Percentiles rank a stretch among this genome's conserved stretches.
Conservation (phyloP, 2,888 invertebrate species). For the Iselma pallidipennis region DNA sequence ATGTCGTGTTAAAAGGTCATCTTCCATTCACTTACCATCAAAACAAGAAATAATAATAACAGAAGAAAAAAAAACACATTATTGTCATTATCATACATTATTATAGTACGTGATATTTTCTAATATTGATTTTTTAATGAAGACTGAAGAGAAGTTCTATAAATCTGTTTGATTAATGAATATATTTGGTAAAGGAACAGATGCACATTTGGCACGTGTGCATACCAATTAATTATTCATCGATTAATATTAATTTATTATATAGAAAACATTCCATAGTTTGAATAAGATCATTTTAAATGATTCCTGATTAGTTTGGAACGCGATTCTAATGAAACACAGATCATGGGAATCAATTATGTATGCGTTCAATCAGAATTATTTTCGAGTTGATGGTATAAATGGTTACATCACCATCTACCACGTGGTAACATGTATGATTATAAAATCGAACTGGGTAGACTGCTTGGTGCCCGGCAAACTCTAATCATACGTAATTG, state of each 20-base stretch:
- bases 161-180: no score
- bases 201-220: neutral
- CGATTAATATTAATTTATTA: constrained; percentile 7
- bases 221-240: neutral
- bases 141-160: no score
- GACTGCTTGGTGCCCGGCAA: neutral
- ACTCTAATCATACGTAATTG: no score
- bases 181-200: no score
- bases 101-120: neutral
- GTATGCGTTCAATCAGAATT: no score
- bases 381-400: no score
- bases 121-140: no score
- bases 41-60: neutral
- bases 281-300: constrained; percentile 21
- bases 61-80: no score
- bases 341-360: constrained; percentile 24
- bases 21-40: constrained; percentile 6
- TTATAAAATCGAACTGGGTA: neutral
- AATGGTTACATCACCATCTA: neutral
- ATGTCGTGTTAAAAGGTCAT: constrained; percentile 23
- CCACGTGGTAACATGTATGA: neutral
- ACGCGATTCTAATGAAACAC: constrained; percentile 17
- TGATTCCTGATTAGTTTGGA: constrained; percentile 14
- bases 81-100: neutral
- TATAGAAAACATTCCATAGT: constrained; percentile 22